Base-by-base conservation (phyloP, 2,113 vertebrate genomes). In the Scartelaos histophorus region DNA sequence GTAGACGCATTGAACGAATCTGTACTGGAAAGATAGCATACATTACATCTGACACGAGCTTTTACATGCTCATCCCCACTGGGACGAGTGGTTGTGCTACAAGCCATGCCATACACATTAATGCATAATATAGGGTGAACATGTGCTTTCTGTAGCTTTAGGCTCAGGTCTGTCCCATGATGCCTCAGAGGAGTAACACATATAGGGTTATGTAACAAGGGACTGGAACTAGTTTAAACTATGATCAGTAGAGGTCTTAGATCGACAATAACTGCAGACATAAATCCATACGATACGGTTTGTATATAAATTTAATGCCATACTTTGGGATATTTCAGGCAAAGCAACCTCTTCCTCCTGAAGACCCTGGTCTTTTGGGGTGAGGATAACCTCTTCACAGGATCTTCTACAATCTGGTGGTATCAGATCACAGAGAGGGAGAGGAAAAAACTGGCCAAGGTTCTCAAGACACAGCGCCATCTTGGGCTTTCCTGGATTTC, bases 141-240 rank as follows among this genome's bases (percentile, higher is more conserved):
- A 67, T 69, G 16, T 69, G 35, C 68, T 67, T 70, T 58, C 49
- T 47, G 67, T 74, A 35, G 67, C 78, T 79, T 67, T 15, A 71
- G 77, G 78, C 61, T 66, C 25, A 64, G 64, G 64, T 74, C 35
- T 73, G 66, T 29, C 65, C 73, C 38, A 7, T 10, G 0, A 12
- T 25, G 15, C 51, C 77, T 49, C 21, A 22, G 9, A 68, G 61
- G 46, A 74, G 57, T 74, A 12, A 38, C 6, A 64, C 4, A 34
- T 70, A 9, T 70, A 9, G 21, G 5, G 65, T 43, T 75, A 67
- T 29, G 62, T 66, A 70, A 68, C 81, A 71, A 0, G 3, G 65
- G 61, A 61, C 65, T 2, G 61, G 74, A 67, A 74, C 74, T 67
- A 76, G 53, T 61, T 82, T 73, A 72, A 71, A 77, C 79, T 75